A percentile compares a stretch with the other conserved stretches of the same genome.
Evolutionary conservation across 1,140 invertebrate genomes (phyloP).

Genomic region (Coptotermes formosanus): DNA sequence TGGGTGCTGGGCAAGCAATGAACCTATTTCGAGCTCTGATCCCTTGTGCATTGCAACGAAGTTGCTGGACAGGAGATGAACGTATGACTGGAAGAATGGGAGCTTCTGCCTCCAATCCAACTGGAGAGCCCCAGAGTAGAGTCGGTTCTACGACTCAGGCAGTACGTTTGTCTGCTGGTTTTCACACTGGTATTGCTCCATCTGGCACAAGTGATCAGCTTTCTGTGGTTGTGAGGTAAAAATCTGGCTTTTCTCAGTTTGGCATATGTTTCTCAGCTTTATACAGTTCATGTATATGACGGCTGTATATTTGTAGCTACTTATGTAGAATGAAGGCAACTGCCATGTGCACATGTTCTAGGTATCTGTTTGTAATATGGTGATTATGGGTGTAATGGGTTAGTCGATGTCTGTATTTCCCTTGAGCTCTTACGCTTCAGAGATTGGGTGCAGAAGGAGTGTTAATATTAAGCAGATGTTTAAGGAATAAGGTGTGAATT

Average conservation of each 20-base stretch:
- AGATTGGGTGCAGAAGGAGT: too few relatives aligned
- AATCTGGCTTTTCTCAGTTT: background rate
- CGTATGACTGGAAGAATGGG: conserved; percentile 51
- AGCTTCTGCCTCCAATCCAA: conserved; percentile 38
- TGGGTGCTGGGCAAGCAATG: conserved; percentile 58
- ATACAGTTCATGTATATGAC: background rate
- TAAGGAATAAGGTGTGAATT: too few relatives aligned
- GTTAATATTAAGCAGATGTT: too few relatives aligned
- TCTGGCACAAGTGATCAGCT: conserved; percentile 37
- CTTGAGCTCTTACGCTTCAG: too few relatives aligned
- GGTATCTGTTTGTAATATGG: background rate
- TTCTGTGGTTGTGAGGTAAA: conserved; percentile 34
- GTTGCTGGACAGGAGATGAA: conserved; percentile 53
- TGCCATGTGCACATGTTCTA: background rate
- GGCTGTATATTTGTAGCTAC: background rate
- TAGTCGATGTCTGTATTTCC: too few relatives aligned
- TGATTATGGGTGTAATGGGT: background rate
- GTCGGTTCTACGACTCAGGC: conserved; percentile 22
- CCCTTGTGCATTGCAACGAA: conserved; percentile 58
- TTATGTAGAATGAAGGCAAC: background rate
- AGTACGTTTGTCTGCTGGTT: conserved; percentile 11
- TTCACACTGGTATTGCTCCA: conserved; percentile 33
- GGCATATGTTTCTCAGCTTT: too few relatives aligned
- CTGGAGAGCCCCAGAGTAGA: conserved; percentile 30
- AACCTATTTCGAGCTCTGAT: conserved; percentile 59